Base-by-base conservation (phyloP, 2,113 vertebrate genomes). In the Coptodon bakossiorum region DNA sequence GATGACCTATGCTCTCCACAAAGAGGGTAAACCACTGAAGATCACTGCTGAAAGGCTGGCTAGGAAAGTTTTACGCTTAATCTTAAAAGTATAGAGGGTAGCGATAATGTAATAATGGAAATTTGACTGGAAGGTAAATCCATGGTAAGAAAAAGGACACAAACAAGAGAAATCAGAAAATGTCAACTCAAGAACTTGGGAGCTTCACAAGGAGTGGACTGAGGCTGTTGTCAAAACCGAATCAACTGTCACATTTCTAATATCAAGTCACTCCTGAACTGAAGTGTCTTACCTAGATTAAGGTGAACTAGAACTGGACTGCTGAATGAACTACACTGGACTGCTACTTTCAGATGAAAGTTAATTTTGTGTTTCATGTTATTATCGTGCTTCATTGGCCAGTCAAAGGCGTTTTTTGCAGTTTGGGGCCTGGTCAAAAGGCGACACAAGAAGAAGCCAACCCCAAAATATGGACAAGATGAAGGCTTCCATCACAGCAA, bases 51-150 rank as follows among this genome's bases (percentile, higher is more conserved):
- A 71, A 43, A 27, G 38, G 66, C 66, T 4, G 61, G 17, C 61
- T n/a, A 66, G 61, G 61, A 38, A 66, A 0, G 17, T 1, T 66
- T 66, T 66, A 13, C 34, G 2, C 6, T 66, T 66, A 66, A 7
- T 2, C 17, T 38, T 66, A 38, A 66, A 66, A 66, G 61, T 13
- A 13, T 0, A 38, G 34, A 66, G 19, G 4, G 19, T 12, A 66
- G 61, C 0, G 6, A 63, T 63, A 36, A 17, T 1, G 6, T 66
- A 12, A n/a, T 17, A 45, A 73, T 1, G 38, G 22, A 73, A 73
- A 73, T 24, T 73, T 45, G 13, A 45, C 40, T 45, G 22, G 22
- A 1, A 45, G 40, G 68, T 43, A 45, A 73, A 45, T 1, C n/a
- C 3, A 9, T 27, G n/a, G 5, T 27, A 73, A 45, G 40, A 73